Evolutionary conservation across 1,140 invertebrate genomes (phyloP), one percentile per base, ranked within the genome.

Genomic region (Triops cancriformis): DNA sequence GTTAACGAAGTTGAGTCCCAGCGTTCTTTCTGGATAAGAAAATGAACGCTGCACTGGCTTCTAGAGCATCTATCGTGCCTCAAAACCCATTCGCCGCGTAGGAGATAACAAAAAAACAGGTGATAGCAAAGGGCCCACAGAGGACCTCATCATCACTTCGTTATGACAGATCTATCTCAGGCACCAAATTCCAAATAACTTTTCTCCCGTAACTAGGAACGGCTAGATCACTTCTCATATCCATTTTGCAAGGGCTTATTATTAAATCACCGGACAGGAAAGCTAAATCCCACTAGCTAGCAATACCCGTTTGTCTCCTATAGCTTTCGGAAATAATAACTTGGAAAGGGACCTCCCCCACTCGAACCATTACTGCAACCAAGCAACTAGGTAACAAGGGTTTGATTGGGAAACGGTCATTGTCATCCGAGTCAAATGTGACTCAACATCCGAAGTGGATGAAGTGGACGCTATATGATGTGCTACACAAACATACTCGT

Each of bases 131-230:
- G 23, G 31, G 51, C 51, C 14, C 14, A 64, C 51, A 64, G 23
- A 18, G 51, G 7, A 23, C 18, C 23, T 64, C 51, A 64, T 64
- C 51, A 64, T n/a, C 51, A 64, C 51, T 64, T 64, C 23, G n/a
- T 64, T 64, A 64, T 64, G 51, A 64, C 51, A 64, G 14, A 64
- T 64, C 51, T 64, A 64, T 64, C 51, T 64, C 14, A 23, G 51
- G 51, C 0, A 1, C 11, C 3, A 64, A 18, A 23, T 23, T 64
- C 23, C 3, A 23, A 64, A 64, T n/a, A 64, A 7, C 51, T n/a
- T n/a, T 64, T 64, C 51, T 64, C 51, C 23, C 18, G 7, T 64
- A 64, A 64, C 51, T 64, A 37, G 31, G 31, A 37, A 37, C 51
- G 51, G 14, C 51, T 18, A 64, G 43, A 64, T 64, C 18, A 64